Evolutionary conservation across 2,888 invertebrate species (phyloP).

Genomic region (Dryobota labecula): DNA sequence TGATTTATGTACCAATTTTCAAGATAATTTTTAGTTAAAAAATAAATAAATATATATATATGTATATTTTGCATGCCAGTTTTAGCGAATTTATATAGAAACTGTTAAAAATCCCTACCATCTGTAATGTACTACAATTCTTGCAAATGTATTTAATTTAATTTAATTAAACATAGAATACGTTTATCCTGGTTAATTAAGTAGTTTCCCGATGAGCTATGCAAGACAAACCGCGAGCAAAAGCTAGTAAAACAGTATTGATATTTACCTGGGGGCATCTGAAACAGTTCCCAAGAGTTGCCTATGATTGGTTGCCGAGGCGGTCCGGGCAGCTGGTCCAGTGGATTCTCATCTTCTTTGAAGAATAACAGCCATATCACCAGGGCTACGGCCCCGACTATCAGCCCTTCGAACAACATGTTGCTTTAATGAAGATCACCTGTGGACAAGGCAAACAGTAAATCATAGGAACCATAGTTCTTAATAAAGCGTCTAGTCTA

Average conservation of each 20-base stretch:
- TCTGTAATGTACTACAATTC: too few relatives aligned
- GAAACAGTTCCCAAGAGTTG: slow-evolving; percentile 62
- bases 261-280: slow-evolving; percentile 40
- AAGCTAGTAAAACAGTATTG: neutral
- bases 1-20: too few relatives aligned
- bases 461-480: neutral
- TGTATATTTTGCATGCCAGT: too few relatives aligned
- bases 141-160: too few relatives aligned
- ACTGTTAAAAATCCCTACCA: too few relatives aligned
- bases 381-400: slow-evolving; percentile 45
- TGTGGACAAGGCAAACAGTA: slow-evolving; percentile 8
- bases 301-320: slow-evolving; percentile 72
- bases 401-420: slow-evolving; percentile 60
- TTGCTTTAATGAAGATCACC: slow-evolving; percentile 4
- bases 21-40: too few relatives aligned
- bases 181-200: too few relatives aligned
- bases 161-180: too few relatives aligned
- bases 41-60: too few relatives aligned
- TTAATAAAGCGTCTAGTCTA: neutral
- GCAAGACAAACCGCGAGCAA: too few relatives aligned
- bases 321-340: slow-evolving; percentile 78
- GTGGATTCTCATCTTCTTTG: slow-evolving; percentile 66
- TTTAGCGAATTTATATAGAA: too few relatives aligned
- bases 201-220: neutral
- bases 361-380: slow-evolving; percentile 66